A percentile compares a stretch with the other conserved stretches of the same genome.
Evolutionary conservation across 2,888 invertebrate genomes (phyloP).

Genomic region (Yponomeuta malinellus): DNA sequence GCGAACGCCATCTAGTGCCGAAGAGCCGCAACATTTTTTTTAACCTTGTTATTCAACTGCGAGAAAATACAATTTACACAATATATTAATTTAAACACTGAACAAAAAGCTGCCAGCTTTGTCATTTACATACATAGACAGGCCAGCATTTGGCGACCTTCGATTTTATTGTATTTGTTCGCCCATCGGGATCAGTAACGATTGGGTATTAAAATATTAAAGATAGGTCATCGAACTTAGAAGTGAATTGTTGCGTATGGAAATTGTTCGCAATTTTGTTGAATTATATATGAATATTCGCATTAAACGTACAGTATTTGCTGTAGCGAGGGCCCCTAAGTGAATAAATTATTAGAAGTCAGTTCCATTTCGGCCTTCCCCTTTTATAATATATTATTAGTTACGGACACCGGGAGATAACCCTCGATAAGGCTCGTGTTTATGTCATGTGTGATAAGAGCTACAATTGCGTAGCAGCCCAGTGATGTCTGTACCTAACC

Average conservation of each 20-base stretch:
- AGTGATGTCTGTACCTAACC: too few species aligned
- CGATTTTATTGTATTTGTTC: not conserved
- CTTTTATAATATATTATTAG: not conserved
- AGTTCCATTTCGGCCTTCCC: not conserved
- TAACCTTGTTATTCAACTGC: not conserved
- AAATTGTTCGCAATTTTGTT: not conserved
- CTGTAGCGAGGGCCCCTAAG: not conserved
- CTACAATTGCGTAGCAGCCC: too few species aligned
- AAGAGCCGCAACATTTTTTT: conserved; percentile 17
- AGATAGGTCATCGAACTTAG: not conserved
- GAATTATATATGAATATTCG: not conserved
- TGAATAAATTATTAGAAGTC: not conserved
- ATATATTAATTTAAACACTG: conserved; percentile 1
- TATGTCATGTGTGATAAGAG: too few species aligned
- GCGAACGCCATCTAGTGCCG: conserved; percentile 30
- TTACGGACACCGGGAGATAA: not conserved
- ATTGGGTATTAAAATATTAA: conserved; percentile 7
- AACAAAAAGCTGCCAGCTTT: conserved; percentile 51
- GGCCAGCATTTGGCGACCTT: not conserved
- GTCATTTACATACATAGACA: conserved; percentile 8
- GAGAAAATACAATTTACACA: conserved; percentile 5
- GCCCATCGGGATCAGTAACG: not conserved
- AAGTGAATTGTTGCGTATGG: not conserved
- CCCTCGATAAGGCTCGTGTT: too few species aligned
- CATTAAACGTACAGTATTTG: not conserved